A percentile compares a stretch with the other conserved stretches of the same genome.
These are phyloP conservation scores for Oryctolagus cuniculus DNA, from an alignment of 2,113 vertebrate genomes.

Conservation along the genomic window mOryCun1.1 NC_091443.1:77864001-77864500, in stretches of 20 bases:
- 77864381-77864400: not conserved
- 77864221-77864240: not conserved
- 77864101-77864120: not conserved
- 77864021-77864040: not conserved
- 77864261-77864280: too few relatives aligned
- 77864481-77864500: not conserved
- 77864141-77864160: not conserved
- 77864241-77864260: not conserved
- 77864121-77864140: too few relatives aligned
- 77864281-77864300: not conserved
- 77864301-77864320: not conserved
- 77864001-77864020: not conserved
- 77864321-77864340: not conserved
- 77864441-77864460: too few relatives aligned
- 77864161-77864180: not conserved
- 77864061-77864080: not conserved
- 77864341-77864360: not conserved
- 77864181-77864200: not conserved
- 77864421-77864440: not conserved
- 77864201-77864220: too few relatives aligned
- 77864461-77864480: not conserved
- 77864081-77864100: not conserved
- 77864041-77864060: not conserved
- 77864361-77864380: too few relatives aligned
- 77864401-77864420: too few relatives aligned